phyloP scores from a whole-genome alignment of 1,140 invertebrate genomes.

The Hyposmocoma kahamanoa region DNA sequence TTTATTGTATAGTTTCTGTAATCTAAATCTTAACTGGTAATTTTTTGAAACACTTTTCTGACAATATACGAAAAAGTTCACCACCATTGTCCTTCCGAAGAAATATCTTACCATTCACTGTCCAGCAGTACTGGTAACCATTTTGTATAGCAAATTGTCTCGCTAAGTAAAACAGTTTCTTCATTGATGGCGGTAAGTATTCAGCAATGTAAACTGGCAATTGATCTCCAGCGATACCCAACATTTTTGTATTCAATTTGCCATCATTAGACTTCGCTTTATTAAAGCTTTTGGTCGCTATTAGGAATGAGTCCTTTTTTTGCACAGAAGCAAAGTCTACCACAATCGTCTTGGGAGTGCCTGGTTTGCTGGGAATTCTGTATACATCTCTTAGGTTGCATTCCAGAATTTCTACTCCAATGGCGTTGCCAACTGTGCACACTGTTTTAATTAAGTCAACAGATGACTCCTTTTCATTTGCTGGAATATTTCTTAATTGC shows the following conservation, averaged over 20 bases:
- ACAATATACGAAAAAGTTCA: not conserved
- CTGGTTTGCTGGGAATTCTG: not conserved
- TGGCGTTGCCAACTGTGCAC: not conserved
- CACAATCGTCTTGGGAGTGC: not conserved
- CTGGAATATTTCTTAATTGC: not conserved
- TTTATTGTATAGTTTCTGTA: too few relatives aligned
- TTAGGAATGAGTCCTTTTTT: not conserved
- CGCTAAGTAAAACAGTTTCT: not conserved
- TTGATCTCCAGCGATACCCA: not conserved
- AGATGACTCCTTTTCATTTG: not conserved
- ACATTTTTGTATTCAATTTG: not conserved
- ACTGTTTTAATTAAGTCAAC: not conserved
- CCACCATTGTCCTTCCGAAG: not conserved
- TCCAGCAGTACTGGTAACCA: not conserved
- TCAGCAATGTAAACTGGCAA: not conserved
- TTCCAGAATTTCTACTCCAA: not conserved
- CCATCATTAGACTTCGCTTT: not conserved
- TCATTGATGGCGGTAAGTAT: not conserved
- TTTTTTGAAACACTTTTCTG: not conserved
- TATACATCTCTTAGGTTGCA: not conserved
- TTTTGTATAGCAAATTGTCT: not conserved
- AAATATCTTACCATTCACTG: not conserved
- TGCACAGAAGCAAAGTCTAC: not conserved
- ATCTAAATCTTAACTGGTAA: too few relatives aligned
- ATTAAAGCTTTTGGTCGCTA: not conserved